phyloP scores from a whole-genome alignment of 2,797 vertebrate species.

The Rhadinocentrus ornatus region DNA sequence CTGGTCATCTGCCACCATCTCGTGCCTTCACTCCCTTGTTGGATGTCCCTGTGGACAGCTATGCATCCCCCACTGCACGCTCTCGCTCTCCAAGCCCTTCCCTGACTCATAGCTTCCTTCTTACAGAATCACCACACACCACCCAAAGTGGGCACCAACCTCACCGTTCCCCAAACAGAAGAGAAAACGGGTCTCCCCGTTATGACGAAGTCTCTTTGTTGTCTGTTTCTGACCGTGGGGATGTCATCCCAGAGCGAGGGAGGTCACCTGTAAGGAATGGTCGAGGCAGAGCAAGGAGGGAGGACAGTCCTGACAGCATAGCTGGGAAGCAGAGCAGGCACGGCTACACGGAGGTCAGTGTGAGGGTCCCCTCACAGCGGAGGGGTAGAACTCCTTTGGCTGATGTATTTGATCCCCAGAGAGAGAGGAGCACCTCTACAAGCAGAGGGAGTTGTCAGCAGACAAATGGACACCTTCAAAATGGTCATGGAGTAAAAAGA shows the following conservation, averaged over 20 bases:
- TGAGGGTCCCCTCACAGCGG: constrained; percentile 69
- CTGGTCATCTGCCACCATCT: constrained; percentile 74
- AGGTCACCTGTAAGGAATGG: constrained; percentile 78
- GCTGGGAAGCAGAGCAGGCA: constrained; percentile 63
- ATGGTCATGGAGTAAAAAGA: constrained; percentile 54
- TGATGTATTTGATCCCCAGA: constrained; percentile 64
- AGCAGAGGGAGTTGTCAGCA: constrained; percentile 47
- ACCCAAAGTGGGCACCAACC: constrained; percentile 46
- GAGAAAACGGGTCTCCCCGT: constrained; percentile 40
- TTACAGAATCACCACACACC: constrained; percentile 71
- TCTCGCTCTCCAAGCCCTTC: constrained; percentile 73
- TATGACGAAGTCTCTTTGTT: constrained; percentile 50
- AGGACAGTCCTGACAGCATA: constrained; percentile 67
- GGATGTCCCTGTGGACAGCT: constrained; percentile 91
- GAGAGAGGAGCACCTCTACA: constrained; percentile 45
- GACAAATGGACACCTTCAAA: constrained; percentile 63
- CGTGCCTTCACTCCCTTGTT: constrained; percentile 85
- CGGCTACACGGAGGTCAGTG: constrained; percentile 82
- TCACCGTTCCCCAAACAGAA: constrained; percentile 57
- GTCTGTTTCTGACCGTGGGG: constrained; percentile 64
- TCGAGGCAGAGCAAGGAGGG: constrained; percentile 61
- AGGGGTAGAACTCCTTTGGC: constrained; percentile 60
- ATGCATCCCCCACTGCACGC: constrained; percentile 55
- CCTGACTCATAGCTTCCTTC: constrained; percentile 78
- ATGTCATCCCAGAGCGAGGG: constrained; percentile 71